Evolutionary conservation across 2,888 invertebrate species (phyloP).

Genomic region (Eremobia ochroleuca): DNA sequence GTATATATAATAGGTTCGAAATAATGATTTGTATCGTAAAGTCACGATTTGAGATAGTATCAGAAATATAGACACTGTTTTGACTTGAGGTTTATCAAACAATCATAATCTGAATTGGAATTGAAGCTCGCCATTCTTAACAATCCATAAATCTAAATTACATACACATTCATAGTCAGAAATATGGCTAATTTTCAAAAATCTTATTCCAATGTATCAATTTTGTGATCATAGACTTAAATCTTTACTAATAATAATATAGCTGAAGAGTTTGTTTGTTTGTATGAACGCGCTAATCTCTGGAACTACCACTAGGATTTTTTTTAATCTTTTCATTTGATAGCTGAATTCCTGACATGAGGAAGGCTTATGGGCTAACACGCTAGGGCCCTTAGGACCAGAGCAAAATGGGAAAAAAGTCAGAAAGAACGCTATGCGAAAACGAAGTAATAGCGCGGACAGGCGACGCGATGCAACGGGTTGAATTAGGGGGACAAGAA

Average conservation of each 20-base stretch:
- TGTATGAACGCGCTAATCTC: neutral
- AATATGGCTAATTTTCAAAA: conserved; percentile 1
- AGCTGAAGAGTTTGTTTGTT: neutral
- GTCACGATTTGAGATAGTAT: conserved; percentile 37
- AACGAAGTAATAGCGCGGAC: neutral
- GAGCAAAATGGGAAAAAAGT: too few species aligned
- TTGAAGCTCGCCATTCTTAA: neutral
- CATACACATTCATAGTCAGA: neutral
- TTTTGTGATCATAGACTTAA: neutral
- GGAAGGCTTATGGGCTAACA: too few species aligned
- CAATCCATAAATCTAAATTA: conserved; percentile 14
- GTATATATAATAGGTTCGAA: conserved; percentile 7
- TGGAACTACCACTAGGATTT: neutral
- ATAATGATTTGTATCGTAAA: conserved; percentile 18
- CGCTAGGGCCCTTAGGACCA: too few species aligned
- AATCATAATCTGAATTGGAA: conserved; percentile 12
- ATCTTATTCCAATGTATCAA: neutral
- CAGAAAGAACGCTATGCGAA: too few species aligned
- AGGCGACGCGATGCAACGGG: neutral
- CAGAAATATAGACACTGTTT: neutral
- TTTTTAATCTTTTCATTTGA: too few species aligned
- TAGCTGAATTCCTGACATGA: too few species aligned
- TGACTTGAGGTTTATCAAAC: conserved; percentile 7
- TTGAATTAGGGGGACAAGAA: too few species aligned
- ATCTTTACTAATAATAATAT: too few species aligned